phyloP scores from a whole-genome alignment of 2,797 vertebrate species.

The Todus mexicanus region DNA sequence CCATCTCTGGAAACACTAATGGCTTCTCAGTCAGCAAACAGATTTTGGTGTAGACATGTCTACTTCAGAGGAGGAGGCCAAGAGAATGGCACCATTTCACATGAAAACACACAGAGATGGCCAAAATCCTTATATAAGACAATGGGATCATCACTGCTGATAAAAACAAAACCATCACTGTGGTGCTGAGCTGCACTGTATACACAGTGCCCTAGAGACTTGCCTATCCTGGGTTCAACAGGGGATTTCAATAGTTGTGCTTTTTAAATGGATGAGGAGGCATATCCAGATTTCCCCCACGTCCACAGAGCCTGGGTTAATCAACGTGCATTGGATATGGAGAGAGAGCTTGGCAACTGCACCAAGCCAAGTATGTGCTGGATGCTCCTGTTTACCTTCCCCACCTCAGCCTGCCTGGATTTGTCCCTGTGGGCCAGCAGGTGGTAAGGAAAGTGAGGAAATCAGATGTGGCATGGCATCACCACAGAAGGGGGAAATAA shows the following conservation, averaged over 20 bases:
- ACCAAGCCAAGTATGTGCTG: not conserved
- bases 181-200: not conserved
- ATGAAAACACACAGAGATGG: not conserved
- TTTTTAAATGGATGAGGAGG: not conserved
- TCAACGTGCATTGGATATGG: rapidly evolving
- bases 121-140: not conserved
- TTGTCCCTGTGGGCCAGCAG: not conserved
- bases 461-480: not conserved
- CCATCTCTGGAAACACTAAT: not conserved
- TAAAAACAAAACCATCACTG: not conserved
- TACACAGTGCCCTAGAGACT: not conserved
- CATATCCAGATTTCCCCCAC: rapidly evolving
- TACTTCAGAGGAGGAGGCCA: not conserved
- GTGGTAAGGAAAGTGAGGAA: not conserved
- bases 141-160: not conserved
- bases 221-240: not conserved
- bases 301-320: not conserved
- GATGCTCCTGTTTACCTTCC: not conserved
- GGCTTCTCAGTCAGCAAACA: not conserved
- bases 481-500: not conserved
- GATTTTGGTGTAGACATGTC: not conserved
- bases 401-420: not conserved
- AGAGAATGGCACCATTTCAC: not conserved
- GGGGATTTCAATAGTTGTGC: not conserved
- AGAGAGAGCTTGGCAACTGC: not conserved